Conservation (phyloP, 2,888 invertebrate species). For the Caenorhabditis wallacei region DNA sequence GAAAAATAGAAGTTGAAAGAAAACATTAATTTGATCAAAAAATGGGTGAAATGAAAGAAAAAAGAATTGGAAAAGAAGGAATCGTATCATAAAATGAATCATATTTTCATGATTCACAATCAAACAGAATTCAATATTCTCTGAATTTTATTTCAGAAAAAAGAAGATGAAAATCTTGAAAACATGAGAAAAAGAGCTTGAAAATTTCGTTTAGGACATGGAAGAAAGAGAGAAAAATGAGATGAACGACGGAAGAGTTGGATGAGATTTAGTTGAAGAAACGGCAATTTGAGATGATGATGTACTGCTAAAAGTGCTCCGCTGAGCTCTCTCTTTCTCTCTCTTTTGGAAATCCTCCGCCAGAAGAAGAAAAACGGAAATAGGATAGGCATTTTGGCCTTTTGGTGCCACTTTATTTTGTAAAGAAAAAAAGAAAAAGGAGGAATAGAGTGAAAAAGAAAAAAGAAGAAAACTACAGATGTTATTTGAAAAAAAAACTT, state of each 20-base stretch:
- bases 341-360: constrained; percentile 23
- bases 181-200: neutral
- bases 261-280: constrained; percentile 11
- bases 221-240: constrained; percentile 53
- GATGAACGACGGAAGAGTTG: constrained; percentile 27
- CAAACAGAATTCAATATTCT: neutral
- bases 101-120: constrained; percentile 22
- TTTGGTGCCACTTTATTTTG: constrained; percentile 28
- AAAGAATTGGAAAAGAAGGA: constrained; percentile 2
- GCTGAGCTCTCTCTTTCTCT: constrained; percentile 3
- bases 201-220: constrained; percentile 42
- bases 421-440: neutral
- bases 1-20: neutral
- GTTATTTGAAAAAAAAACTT: constrained; percentile 5
- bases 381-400: constrained; percentile 24
- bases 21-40: neutral
- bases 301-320: constrained; percentile 43
- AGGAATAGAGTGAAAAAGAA: neutral
- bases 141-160: constrained; percentile 5
- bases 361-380: constrained; percentile 48
- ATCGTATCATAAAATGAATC: constrained; percentile 39
- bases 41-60: constrained; percentile 30
- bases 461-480: constrained; percentile 9
- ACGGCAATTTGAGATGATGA: constrained; percentile 53
- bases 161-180: constrained; percentile 18